Evolutionary conservation across 2,797 vertebrate species (phyloP), one percentile per base, ranked within the genome.

Genomic region (Acipenser ruthenus): DNA sequence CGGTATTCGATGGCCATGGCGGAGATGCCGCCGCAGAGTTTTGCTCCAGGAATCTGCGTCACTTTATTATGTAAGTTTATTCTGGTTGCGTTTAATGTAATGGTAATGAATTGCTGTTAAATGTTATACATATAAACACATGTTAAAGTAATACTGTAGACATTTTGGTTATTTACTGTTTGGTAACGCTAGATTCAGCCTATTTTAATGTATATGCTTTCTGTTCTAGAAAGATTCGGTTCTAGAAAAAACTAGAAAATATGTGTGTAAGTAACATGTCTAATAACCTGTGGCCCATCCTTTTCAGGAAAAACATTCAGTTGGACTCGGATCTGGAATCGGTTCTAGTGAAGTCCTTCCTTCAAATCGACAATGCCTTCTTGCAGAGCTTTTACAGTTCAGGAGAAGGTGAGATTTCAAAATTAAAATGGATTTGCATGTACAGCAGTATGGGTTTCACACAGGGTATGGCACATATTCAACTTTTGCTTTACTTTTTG

Each of bases 1-100:
- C 69, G 8, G 63, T 73, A n/a, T 72, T 67, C 51, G 71, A 72
- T 50, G 71, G 71, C 1, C 71, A 72, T 18, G 68, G 71, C 8
- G 71, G 71, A 12, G 11, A 15, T 49, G 65, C 56, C 9, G 71
- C 71, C 4, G 68, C 68, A 12, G 68, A 69, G 18, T 62, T 69
- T 50, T 69, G 71, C 15, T 53, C 67, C 8, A 23, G 12, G 47
- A 60, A 69, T 7, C 60, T 72, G 11, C 3, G 49, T 11, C 49
- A 58, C 10, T 66, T 69, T 13, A 69, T 72, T 11, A 59, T 61
- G 71, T 69, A 62, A 65, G 71, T 68, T 7, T 37, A 37, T 37
- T 37, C 0, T 37, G 5, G 37, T 37, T 37, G 37, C 3, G 7
- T 1, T 56, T 37, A 37, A 37, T 37, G 37, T 37, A 37, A 6